phyloP scores from a whole-genome alignment of 2,113 vertebrate species.

The Aptenodytes patagonicus region DNA sequence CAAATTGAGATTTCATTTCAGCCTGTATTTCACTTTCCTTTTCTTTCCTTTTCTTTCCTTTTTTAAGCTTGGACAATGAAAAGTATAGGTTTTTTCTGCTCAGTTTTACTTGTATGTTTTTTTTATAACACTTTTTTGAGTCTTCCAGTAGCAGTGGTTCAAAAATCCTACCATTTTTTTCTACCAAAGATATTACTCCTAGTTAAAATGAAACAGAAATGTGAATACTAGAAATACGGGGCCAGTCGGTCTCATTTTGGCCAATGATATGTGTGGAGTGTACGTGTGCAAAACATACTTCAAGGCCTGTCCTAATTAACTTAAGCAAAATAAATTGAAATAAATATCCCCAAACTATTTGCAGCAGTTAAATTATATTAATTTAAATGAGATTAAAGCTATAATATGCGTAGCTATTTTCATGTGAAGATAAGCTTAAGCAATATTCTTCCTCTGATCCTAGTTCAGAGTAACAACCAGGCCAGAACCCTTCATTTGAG shows the following conservation, averaged over 20 bases:
- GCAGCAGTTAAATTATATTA: conserved; percentile 36
- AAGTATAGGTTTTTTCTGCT: background rate
- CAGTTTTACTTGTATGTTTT: background rate
- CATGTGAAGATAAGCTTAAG: conserved; percentile 13
- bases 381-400: conserved; percentile 46
- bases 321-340: conserved; percentile 49
- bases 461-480: background rate
- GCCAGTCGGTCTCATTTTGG: background rate
- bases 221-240: background rate
- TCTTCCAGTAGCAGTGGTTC: background rate
- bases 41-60: background rate
- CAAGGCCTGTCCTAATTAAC: conserved; percentile 9
- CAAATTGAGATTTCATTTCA: background rate
- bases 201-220: background rate
- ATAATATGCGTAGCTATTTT: background rate
- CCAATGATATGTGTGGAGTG: background rate
- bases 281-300: conserved; percentile 26
- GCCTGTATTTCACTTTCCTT: background rate
- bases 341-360: conserved; percentile 15
- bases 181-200: background rate
- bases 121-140: background rate
- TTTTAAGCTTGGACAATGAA: background rate
- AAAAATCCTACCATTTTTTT: background rate
- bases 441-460: conserved; percentile 8
- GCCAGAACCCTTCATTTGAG: background rate